A percentile compares a stretch with the other conserved stretches of the same genome.
Conservation (phyloP, 2,113 vertebrate genomes). For the Anser brachyrhynchus region DNA sequence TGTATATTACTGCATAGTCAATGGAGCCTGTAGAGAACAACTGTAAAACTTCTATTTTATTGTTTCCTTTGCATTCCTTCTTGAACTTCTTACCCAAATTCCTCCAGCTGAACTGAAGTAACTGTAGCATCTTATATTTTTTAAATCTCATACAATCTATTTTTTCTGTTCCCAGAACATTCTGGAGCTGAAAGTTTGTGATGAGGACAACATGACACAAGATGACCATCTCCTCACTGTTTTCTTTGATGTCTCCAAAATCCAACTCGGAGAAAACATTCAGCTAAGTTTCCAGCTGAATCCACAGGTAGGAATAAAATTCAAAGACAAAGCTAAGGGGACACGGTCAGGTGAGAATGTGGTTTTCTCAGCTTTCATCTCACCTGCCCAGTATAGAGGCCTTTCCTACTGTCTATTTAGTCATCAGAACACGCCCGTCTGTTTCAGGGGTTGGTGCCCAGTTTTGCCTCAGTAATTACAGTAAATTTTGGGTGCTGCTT, state of each 20-base stretch:
- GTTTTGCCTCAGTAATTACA: neutral
- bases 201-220: slow-evolving; percentile 74
- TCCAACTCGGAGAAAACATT: slow-evolving; percentile 77
- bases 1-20: neutral
- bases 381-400: no score
- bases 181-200: slow-evolving; percentile 78
- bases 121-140: neutral
- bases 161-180: slow-evolving; percentile 68
- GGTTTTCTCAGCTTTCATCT: neutral
- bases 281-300: slow-evolving; percentile 77
- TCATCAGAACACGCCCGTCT: neutral
- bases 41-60: neutral
- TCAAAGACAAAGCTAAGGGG: neutral
- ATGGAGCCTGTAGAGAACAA: neutral
- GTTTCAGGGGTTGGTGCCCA: neutral
- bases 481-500: neutral
- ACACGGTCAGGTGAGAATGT: neutral
- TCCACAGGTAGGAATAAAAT: slow-evolving; percentile 70
- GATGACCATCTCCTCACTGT: slow-evolving; percentile 82
- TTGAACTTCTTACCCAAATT: neutral
- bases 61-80: neutral
- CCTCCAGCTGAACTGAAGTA: neutral
- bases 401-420: neutral
- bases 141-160: neutral
- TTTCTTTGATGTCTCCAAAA: slow-evolving; percentile 81